Percentiles rank a stretch among this genome's conserved stretches.
These are phyloP conservation scores for Corythornis cristatus DNA, from an alignment of 2,113 vertebrate genomes.

Conservation along the genomic window DNA sequence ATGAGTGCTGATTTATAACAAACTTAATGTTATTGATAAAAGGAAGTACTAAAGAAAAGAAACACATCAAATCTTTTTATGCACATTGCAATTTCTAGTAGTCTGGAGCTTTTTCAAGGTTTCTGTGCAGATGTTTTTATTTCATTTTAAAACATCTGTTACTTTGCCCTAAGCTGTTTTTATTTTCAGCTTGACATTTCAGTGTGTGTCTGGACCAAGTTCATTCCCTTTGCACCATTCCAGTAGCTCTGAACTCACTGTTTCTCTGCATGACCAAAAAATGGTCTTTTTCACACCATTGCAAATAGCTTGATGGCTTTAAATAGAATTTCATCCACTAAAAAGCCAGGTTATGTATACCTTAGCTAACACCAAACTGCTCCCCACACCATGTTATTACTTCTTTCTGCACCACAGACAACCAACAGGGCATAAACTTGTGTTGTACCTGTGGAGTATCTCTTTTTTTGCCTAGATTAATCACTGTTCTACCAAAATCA, in stretches of 20 bases:
- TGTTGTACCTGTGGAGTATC: background rate
- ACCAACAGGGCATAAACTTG: background rate
- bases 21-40: background rate
- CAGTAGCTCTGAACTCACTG: background rate
- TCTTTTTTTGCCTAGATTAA: background rate
- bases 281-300: background rate
- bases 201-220: background rate
- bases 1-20: background rate
- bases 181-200: background rate
- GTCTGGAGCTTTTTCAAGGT: background rate
- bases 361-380: background rate
- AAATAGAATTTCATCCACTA: background rate
- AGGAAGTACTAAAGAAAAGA: background rate
- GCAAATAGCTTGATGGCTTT: background rate
- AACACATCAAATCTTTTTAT: background rate
- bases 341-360: background rate
- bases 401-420: background rate
- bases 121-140: background rate
- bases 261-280: background rate
- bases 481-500: background rate
- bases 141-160: background rate
- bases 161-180: background rate
- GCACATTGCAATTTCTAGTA: background rate
- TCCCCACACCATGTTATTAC: background rate
- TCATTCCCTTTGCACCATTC: background rate